These are phyloP conservation scores for Pteropus rufus DNA, from an alignment of 2,797 vertebrate genomes.

Conservation along the genomic window DNA sequence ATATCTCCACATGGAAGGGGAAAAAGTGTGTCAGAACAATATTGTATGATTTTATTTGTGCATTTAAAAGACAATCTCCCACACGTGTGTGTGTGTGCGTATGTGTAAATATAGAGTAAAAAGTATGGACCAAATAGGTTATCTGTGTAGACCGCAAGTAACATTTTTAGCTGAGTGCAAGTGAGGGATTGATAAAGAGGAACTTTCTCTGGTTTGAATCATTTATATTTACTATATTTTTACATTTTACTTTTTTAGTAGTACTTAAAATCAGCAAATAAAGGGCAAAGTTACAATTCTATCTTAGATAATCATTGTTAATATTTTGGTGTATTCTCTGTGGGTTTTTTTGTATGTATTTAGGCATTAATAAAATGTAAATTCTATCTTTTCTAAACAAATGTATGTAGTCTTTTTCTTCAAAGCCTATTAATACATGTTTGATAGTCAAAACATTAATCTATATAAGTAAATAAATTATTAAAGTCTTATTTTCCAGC, in stretches of 20 bases:
- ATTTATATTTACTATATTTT: background rate
- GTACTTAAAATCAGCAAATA: background rate
- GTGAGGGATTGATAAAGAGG: background rate
- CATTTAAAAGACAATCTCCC: background rate
- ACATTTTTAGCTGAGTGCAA: background rate
- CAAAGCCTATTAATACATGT: background rate
- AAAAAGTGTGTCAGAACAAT: background rate
- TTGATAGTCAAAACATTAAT: slow-evolving; percentile 4
- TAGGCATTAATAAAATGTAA: background rate
- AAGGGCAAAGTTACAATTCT: background rate
- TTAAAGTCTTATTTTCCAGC: background rate
- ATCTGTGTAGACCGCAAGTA: background rate
- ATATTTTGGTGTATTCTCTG: background rate
- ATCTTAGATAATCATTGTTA: background rate
- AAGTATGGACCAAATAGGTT: background rate
- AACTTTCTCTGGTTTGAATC: background rate
- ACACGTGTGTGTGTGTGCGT: background rate
- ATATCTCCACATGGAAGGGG: background rate
- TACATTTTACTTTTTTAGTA: background rate
- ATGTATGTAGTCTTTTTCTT: background rate
- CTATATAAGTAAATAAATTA: background rate
- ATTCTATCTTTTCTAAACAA: slow-evolving; percentile 14
- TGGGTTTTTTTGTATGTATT: background rate
- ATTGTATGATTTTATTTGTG: background rate
- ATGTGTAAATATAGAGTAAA: background rate